Percentiles rank a stretch among this genome's conserved stretches.
Evolutionary conservation across 2,113 vertebrate species (phyloP).

Genomic region (Chroicocephalus ridibundus): DNA sequence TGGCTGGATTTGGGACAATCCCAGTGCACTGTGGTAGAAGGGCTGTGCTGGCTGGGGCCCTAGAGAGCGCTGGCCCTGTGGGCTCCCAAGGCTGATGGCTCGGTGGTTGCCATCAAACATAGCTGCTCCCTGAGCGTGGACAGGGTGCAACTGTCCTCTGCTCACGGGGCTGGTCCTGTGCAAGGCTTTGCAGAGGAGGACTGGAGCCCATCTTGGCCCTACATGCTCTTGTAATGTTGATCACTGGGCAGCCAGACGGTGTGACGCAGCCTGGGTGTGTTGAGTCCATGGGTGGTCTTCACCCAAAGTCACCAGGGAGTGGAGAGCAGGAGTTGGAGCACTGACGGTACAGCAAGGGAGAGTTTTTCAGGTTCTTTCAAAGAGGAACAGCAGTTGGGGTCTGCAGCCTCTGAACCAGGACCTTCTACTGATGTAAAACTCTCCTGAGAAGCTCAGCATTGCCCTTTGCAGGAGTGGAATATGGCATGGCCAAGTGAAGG

Average conservation of each 20-base stretch:
- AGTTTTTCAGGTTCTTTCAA: not conserved
- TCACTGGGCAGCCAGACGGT: not conserved
- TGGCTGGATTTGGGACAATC: not conserved
- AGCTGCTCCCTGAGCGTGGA: not conserved
- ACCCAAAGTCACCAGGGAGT: not conserved
- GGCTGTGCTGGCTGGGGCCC: not conserved
- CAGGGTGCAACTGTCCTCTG: not conserved
- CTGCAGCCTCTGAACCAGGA: not conserved
- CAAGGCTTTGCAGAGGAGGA: not conserved
- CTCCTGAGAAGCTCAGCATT: not conserved
- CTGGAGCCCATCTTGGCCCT: not conserved
- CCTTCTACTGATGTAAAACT: not conserved
- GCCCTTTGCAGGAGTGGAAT: not conserved
- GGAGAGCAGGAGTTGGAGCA: not conserved
- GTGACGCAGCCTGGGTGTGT: not conserved
- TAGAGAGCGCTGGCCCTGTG: not conserved
- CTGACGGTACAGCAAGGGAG: not conserved
- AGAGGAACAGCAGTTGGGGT: not conserved
- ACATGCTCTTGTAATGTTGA: not conserved
- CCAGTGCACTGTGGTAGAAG: rapidly evolving
- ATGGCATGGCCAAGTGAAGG: not conserved
- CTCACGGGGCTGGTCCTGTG: not conserved
- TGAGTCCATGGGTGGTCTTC: not conserved
- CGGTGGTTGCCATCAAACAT: not conserved
- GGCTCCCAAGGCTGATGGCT: not conserved